A percentile compares a stretch with the other conserved stretches of the same genome.
phyloP scores from a whole-genome alignment of 1,140 invertebrate genomes.

The Vanessa tameamea region DNA sequence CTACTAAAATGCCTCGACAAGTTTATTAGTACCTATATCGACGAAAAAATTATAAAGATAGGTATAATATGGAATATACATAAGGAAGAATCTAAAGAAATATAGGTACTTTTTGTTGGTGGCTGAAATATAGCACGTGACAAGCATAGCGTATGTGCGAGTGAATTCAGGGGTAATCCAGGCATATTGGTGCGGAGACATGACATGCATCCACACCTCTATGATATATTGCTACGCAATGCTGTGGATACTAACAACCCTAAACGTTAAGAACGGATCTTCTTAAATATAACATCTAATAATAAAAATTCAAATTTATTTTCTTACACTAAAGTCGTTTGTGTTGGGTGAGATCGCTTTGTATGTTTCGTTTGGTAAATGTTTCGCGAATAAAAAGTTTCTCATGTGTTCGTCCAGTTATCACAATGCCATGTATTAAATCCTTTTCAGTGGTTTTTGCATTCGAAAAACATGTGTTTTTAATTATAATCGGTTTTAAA shows the following conservation, averaged over 20 bases:
- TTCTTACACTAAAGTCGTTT: too few relatives aligned
- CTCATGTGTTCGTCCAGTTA: too few relatives aligned
- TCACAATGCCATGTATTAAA: too few relatives aligned
- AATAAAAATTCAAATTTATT: too few relatives aligned
- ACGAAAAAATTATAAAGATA: constrained; percentile 6
- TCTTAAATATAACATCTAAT: not conserved
- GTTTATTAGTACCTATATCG: too few relatives aligned
- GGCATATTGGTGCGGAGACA: constrained; percentile 52
- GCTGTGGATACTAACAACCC: constrained; percentile 26
- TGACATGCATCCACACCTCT: constrained; percentile 45
- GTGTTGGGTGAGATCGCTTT: too few relatives aligned
- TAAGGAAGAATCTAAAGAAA: constrained; percentile 54
- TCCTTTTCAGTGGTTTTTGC: too few relatives aligned
- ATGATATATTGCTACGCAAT: constrained; percentile 37
- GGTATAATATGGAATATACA: constrained; percentile 49
- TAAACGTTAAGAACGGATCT: not conserved
- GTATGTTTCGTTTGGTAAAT: too few relatives aligned
- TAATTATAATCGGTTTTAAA: too few relatives aligned
- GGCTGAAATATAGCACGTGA: constrained; percentile 56
- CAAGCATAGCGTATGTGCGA: constrained; percentile 54
- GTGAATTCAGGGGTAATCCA: constrained; percentile 56
- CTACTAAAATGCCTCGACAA: too few relatives aligned
- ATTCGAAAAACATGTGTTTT: too few relatives aligned
- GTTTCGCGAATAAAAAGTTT: too few relatives aligned
- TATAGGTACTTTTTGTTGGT: constrained; percentile 55